Percentiles rank a stretch among this genome's conserved stretches.
These are phyloP conservation scores for Ursus arctos DNA, from an alignment of 2,113 vertebrate species.

Conservation along the genomic window DNA sequence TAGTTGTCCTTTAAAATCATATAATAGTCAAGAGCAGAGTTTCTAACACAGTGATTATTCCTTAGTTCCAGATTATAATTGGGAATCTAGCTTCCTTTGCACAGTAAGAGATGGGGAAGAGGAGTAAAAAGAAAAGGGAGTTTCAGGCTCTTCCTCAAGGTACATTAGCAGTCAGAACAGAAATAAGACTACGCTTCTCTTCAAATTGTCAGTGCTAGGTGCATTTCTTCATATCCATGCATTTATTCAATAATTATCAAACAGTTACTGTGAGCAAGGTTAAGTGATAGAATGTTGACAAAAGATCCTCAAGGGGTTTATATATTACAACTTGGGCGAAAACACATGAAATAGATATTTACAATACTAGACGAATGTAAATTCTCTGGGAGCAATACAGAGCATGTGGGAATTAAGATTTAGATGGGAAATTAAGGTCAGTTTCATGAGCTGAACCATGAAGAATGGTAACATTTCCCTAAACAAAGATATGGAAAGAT, in stretches of 20 bases:
- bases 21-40: slow-evolving; percentile 29
- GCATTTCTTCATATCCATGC: slow-evolving; percentile 27
- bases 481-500: not conserved
- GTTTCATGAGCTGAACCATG: slow-evolving; percentile 11
- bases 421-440: slow-evolving; percentile 20
- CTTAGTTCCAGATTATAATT: slow-evolving; percentile 54
- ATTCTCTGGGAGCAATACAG: not conserved
- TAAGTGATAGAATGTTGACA: slow-evolving; percentile 5
- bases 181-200: slow-evolving; percentile 27
- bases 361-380: slow-evolving; percentile 11
- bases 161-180: slow-evolving; percentile 3
- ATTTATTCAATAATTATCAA: slow-evolving; percentile 58
- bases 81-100: slow-evolving; percentile 21
- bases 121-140: slow-evolving; percentile 16
- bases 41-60: slow-evolving; percentile 49
- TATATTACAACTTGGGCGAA: not conserved
- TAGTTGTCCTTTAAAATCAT: slow-evolving; percentile 31
- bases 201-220: not conserved
- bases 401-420: slow-evolving; percentile 43
- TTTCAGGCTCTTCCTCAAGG: not conserved
- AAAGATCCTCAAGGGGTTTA: slow-evolving; percentile 23
- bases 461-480: slow-evolving; percentile 55
- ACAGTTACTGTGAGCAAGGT: not conserved
- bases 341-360: slow-evolving; percentile 23
- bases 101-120: not conserved